Evolutionary conservation across 2,888 invertebrate genomes (phyloP).

Genomic region (Cartodere bifasciata): DNA sequence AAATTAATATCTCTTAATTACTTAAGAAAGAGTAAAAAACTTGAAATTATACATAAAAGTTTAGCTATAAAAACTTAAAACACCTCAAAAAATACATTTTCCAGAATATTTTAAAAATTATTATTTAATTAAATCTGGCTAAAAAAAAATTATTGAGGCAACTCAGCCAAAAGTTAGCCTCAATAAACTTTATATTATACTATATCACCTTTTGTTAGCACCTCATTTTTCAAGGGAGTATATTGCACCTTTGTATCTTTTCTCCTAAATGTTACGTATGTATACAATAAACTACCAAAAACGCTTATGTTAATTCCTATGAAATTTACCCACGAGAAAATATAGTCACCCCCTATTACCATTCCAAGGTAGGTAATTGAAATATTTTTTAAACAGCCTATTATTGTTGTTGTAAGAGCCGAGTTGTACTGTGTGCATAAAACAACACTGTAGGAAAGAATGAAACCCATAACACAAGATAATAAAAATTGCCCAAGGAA

Average conservation of each 20-base stretch:
- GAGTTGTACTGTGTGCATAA: constrained; percentile 94
- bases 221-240: constrained; percentile 19
- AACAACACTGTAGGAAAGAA: constrained; percentile 89
- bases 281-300: constrained; percentile 71
- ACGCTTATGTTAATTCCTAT: constrained; percentile 93
- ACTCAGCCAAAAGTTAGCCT: no score
- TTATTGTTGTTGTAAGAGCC: constrained; percentile 96
- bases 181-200: constrained; percentile 33
- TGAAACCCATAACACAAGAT: constrained; percentile 94
- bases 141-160: no score
- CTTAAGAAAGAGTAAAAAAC: no score
- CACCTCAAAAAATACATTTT: no score
- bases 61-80: no score
- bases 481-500: constrained; percentile 73
- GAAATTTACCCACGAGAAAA: constrained; percentile 90
- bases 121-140: no score
- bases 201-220: constrained; percentile 30
- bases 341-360: constrained; percentile 96
- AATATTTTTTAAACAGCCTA: constrained; percentile 96
- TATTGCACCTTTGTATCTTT: constrained; percentile 27
- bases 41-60: no score
- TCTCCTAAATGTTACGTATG: constrained; percentile 72
- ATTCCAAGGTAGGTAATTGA: constrained; percentile 96
- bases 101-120: no score
- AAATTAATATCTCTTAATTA: no score